A percentile compares a stretch with the other conserved stretches of the same genome.
phyloP scores from a whole-genome alignment of 2,888 invertebrate species.

The Esperia sulphurella region DNA sequence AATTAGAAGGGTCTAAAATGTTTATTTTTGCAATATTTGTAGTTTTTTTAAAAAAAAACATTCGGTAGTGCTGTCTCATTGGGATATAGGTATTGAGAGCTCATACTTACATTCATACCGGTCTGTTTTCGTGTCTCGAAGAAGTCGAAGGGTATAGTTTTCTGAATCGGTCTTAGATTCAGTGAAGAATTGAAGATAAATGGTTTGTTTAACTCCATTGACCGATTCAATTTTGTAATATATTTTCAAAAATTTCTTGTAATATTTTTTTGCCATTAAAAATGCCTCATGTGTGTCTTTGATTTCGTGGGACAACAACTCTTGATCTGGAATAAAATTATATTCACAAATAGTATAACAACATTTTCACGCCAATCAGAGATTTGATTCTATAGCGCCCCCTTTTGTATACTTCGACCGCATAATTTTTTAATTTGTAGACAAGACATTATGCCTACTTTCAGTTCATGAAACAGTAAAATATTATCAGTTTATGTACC shows the following conservation, averaged over 20 bases:
- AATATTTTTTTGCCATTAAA: slow-evolving; percentile 67
- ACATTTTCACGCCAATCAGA: too few species aligned
- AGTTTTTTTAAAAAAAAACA: too few species aligned
- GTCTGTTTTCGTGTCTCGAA: slow-evolving; percentile 40
- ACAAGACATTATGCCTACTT: too few species aligned
- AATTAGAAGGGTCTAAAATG: too few species aligned
- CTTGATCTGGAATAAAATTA: slow-evolving; percentile 49
- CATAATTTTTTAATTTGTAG: too few species aligned
- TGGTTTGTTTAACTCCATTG: slow-evolving; percentile 38
- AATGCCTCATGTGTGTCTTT: slow-evolving; percentile 72
- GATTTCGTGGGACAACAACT: slow-evolving; percentile 57
- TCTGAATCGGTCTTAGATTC: slow-evolving; percentile 62
- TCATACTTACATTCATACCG: slow-evolving; percentile 53
- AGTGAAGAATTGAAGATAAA: slow-evolving; percentile 66
- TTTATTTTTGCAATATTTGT: too few species aligned
- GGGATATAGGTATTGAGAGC: neutral
- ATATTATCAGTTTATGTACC: slow-evolving; percentile 27
- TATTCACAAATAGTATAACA: neutral
- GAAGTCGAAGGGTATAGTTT: slow-evolving; percentile 49
- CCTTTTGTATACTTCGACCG: too few species aligned
- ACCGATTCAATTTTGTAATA: slow-evolving; percentile 60
- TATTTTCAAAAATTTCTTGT: slow-evolving; percentile 62
- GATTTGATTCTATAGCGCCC: too few species aligned
- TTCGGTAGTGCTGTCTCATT: neutral
- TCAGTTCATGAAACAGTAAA: slow-evolving; percentile 3